Conservation (phyloP, 1,140 invertebrate species). For the Sycobia sp. region DNA sequence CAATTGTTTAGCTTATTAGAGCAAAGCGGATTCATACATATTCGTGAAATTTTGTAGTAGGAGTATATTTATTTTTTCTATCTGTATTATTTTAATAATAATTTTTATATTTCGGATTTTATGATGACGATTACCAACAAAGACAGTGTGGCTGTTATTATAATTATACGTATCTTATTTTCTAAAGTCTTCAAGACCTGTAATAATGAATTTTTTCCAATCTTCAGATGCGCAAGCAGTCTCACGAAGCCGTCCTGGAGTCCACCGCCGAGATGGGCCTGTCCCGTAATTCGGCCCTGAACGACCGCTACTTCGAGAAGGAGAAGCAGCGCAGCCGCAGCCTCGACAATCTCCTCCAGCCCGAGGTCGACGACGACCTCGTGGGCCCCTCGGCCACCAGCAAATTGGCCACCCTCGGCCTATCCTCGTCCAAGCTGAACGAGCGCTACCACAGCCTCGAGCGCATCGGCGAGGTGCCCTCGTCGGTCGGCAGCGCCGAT, state of each 20-base stretch:
- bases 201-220: no score
- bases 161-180: no score
- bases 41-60: no score
- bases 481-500: constrained; percentile 58
- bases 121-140: no score
- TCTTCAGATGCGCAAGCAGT: constrained; percentile 69
- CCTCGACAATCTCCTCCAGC: constrained; percentile 78
- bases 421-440: constrained; percentile 82
- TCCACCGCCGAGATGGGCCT: constrained; percentile 64
- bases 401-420: constrained; percentile 72
- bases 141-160: no score
- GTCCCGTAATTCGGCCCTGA: constrained; percentile 83
- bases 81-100: no score
- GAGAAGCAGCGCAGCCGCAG: constrained; percentile 81
- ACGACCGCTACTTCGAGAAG: constrained; percentile 86
- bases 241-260: constrained; percentile 68
- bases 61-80: no score
- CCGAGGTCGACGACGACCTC: constrained; percentile 50
- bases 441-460: constrained; percentile 86
- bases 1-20: no score
- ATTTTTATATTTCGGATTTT: no score
- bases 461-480: constrained; percentile 65
- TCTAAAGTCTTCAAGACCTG: no score
- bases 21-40: no score
- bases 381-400: constrained; percentile 41